Evolutionary conservation across 2,888 invertebrate species (phyloP), one percentile per base, ranked within the genome.

Genomic region (Drosophila basisetae): DNA sequence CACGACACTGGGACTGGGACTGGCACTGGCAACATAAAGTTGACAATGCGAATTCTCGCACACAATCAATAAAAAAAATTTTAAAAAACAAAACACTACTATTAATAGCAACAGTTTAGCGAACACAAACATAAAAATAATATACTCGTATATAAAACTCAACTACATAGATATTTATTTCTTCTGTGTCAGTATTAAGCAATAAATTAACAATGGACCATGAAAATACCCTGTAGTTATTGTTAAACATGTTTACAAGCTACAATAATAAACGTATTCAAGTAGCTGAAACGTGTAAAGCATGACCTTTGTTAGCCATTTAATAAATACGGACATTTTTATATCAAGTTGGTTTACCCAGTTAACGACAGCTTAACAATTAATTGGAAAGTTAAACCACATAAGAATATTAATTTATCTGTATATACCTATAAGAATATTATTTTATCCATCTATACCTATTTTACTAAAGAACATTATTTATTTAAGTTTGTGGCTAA

Each of bases 31-130:
- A 54, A 53, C 54, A 47, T 53, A n/a, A 25, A 22, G 13, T 75
- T 78, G 68, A 78, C 68, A 78, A 71, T 75, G 55, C 59, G 58
- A 60, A 68, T 53, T 61, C 49, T 43, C 30, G 37, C 71, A 56
- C 60, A 47, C 66, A 74, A 69, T 69, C 68, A 35, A 30, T 35
- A 41, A 16, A 53, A 37, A 56, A 9, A 60, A 50, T 43, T n/a
- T 1, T 6, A 22, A 16, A 35, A 65, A 68, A 63, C 39, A 58
- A 35, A 53, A 41, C 41, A 49, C 58, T 11, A 31, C 39, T 78
- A 78, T 71, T 61, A 61, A 78, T 79, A 78, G 78, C 55, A 49
- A 58, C 25, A 49, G 52, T 71, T 68, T 30, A 65, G 59, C 62
- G 55, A 55, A 28, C 41, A 52, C 25, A 65, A 62, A 49, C 28